Conservation (phyloP, 2,888 invertebrate species). For the Euzophera pinguis region DNA sequence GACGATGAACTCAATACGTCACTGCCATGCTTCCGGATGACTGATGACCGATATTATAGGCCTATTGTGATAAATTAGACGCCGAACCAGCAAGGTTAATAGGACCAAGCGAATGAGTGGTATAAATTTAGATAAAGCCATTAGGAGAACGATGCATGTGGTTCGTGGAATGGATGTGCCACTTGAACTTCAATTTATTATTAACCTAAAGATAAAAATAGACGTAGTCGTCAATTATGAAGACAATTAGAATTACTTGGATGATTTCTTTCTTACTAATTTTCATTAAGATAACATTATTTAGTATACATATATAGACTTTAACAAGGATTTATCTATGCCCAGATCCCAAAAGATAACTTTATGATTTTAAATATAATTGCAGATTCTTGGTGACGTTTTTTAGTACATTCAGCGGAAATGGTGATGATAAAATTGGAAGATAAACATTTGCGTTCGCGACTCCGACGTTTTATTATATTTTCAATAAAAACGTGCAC, state of each 20-base stretch:
- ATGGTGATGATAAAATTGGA: slow-evolving; percentile 32
- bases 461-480: slow-evolving; percentile 29
- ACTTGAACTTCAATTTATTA: slow-evolving; percentile 32
- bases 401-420: slow-evolving; percentile 27
- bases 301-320: too few species aligned
- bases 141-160: slow-evolving; percentile 25
- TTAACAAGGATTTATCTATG: too few species aligned
- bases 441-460: slow-evolving; percentile 29
- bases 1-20: slow-evolving; percentile 75
- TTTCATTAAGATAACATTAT: too few species aligned
- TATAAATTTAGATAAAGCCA: slow-evolving; percentile 39
- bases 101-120: slow-evolving; percentile 43
- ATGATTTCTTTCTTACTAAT: too few species aligned
- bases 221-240: too few species aligned
- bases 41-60: slow-evolving; percentile 48
- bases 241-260: too few species aligned
- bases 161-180: slow-evolving; percentile 30
- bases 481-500: slow-evolving; percentile 35
- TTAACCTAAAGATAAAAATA: background rate
- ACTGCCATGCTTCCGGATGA: slow-evolving; percentile 66
- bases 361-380: slow-evolving; percentile 17
- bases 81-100: slow-evolving; percentile 38
- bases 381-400: slow-evolving; percentile 22
- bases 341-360: background rate
- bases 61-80: slow-evolving; percentile 47